A percentile compares a stretch with the other conserved stretches of the same genome.
These are phyloP conservation scores for Platygyra sinensis DNA, from an alignment of 64 coral and sea anemone species.

Conservation along the genomic window DNA sequence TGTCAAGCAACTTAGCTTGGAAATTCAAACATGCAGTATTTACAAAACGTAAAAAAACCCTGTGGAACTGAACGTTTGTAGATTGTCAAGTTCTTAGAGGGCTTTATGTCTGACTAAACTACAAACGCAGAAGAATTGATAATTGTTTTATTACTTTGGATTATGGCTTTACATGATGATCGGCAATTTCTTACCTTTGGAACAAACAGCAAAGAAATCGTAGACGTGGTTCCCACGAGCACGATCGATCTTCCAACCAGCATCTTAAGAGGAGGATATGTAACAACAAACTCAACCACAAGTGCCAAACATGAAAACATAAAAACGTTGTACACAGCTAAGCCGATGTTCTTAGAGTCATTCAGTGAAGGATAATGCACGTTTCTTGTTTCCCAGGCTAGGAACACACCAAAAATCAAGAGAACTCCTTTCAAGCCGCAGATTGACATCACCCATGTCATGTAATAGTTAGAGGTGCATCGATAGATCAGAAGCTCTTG, in stretches of 20 bases:
- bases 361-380: conserved; percentile 50
- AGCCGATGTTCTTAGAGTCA: conserved; percentile 68
- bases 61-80: too few relatives aligned
- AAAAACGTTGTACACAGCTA: conserved; percentile 81
- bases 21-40: too few relatives aligned
- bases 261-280: background rate
- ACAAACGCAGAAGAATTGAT: too few relatives aligned
- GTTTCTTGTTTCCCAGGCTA: conserved; percentile 68
- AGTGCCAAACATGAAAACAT: conserved; percentile 72
- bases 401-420: conserved; percentile 68
- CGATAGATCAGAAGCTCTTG: conserved; percentile 10
- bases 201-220: conserved; percentile 63
- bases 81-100: too few relatives aligned
- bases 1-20: too few relatives aligned
- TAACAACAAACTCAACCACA: conserved; percentile 43
- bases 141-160: too few relatives aligned
- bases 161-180: too few relatives aligned
- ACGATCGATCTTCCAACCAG: conserved; percentile 40
- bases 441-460: conserved; percentile 46
- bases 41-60: too few relatives aligned
- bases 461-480: conserved; percentile 48
- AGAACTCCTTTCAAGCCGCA: conserved; percentile 58
- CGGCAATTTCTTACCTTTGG: conserved; percentile 51
- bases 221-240: conserved; percentile 47
- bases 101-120: too few relatives aligned